Percentiles rank a stretch among this genome's conserved stretches.
Conservation (phyloP, 2,797 vertebrate species). For the Pseudocheirus occidentalis region DNA sequence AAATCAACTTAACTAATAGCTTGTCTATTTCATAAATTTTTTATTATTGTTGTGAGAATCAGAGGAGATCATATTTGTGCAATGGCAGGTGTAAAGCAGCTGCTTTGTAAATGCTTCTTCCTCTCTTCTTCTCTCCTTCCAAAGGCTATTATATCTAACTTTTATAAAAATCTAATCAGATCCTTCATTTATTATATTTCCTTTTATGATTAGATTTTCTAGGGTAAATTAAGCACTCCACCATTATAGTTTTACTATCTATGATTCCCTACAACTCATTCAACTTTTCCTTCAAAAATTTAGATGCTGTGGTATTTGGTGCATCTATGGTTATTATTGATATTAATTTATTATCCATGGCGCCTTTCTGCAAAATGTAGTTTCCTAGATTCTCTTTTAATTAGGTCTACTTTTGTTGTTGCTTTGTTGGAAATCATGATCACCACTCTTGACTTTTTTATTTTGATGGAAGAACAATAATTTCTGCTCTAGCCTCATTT, state of each 20-base stretch:
- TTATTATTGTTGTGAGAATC: background rate
- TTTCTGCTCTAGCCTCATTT: background rate
- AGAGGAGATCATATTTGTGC: background rate
- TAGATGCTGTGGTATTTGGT: background rate
- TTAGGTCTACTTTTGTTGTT: background rate
- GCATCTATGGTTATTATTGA: background rate
- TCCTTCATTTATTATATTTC: background rate
- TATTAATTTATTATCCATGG: background rate
- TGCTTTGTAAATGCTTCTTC: background rate
- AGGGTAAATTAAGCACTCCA: background rate
- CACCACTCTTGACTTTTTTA: background rate
- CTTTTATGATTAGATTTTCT: background rate
- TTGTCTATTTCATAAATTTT: background rate
- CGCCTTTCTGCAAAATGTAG: background rate
- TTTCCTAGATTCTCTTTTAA: background rate
- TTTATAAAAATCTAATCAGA: background rate
- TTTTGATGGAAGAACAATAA: background rate
- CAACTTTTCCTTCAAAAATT: background rate
- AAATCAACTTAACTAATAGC: background rate
- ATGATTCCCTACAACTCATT: background rate
- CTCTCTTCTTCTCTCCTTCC: background rate
- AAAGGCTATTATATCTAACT: background rate
- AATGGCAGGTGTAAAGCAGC: background rate
- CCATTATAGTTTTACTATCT: background rate
- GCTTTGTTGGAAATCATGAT: background rate